Evolutionary conservation across 2,888 invertebrate genomes (phyloP), one percentile per base, ranked within the genome.

Genomic region (Diaphora mendica): DNA sequence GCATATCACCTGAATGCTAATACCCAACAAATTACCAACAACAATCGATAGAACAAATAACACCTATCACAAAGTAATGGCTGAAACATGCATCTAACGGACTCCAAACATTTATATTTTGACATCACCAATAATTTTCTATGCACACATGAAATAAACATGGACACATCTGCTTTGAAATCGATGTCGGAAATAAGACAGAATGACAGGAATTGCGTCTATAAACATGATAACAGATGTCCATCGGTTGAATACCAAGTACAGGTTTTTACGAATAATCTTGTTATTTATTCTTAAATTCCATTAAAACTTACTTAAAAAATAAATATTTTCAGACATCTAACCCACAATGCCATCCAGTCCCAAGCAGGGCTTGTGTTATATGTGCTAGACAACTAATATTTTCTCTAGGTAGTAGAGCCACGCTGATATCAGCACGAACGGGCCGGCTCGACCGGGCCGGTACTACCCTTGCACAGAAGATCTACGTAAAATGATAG

Each of bases 131-230:
- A 67, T 70, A 26, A 39, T 72, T 64, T 26, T 48, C 35, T 66
- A 33, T 48, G 2, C 39, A 20, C 9, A 11, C n/a, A 74, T 69
- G 68, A 75, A 75, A 65, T 44, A 75, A 44, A 69, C 69, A 75
- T 75, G 15, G 20, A 30, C 20, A 68, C 71, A 74, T 74, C 71
- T 74, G 74, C 68, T 39, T 23, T 1, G 39, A 44, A 33, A 69
- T 64, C 64, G 44, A 64, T 64, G 33, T 26, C 8, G 23, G 20
- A 71, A 71, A 66, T 71, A 39, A 23, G 48, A 2, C 11, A 0
- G 23, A 9, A 3, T 71, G 55, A 51, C 1, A 2, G 35, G 51
- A 68, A 72, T 33, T 44, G 7, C 15, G 20, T 67, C n/a, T 35
- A n/a, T 35, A n/a, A 59, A 0, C 9, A n/a, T n/a, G n/a, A n/a